phyloP scores from a whole-genome alignment of 2,113 vertebrate genomes.

The Pteropus alecto region DNA sequence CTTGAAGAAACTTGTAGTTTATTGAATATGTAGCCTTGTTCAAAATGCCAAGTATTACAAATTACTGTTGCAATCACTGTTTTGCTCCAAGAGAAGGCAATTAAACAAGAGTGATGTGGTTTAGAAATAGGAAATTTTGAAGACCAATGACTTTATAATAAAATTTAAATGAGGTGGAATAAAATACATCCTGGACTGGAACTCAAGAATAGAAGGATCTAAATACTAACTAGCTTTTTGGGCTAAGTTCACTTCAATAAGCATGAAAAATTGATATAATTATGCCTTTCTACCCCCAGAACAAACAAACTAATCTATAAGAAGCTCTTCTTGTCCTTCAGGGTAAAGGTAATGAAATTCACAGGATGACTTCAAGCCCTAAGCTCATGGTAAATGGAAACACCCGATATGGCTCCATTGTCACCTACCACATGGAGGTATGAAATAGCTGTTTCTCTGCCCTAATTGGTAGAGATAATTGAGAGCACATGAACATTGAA shows the following conservation, averaged over 20 bases:
- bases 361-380: neutral
- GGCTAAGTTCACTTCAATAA: neutral
- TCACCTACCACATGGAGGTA: neutral
- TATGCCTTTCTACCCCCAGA: neutral
- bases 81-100: neutral
- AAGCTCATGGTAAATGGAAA: neutral
- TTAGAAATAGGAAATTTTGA: constrained; percentile 17
- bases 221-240: neutral
- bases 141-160: neutral
- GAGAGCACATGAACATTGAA: neutral
- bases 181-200: neutral
- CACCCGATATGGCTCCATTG: neutral
- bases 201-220: neutral
- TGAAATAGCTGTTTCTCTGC: neutral
- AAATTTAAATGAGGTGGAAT: neutral
- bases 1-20: neutral
- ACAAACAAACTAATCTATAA: neutral
- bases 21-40: neutral
- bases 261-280: neutral
- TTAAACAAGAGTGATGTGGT: neutral
- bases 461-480: neutral
- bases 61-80: neutral
- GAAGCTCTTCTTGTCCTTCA: neutral
- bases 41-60: neutral
- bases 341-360: neutral